Base-by-base conservation (phyloP, 2,113 vertebrate genomes). In the Sialia sialis region DNA sequence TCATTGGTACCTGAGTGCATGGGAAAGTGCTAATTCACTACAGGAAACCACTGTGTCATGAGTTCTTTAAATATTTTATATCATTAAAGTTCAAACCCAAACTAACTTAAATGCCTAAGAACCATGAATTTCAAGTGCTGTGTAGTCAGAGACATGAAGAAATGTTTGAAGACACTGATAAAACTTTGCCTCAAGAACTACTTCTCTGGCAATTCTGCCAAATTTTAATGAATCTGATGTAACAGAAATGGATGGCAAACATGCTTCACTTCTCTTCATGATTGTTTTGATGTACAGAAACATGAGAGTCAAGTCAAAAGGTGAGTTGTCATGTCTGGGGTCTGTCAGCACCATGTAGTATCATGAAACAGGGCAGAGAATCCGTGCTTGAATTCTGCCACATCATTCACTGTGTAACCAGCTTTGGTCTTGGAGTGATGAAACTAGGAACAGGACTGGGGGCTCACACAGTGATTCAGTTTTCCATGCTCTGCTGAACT, bases 1-100 rank as follows among this genome's bases (percentile, higher is more conserved):
- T 54, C 13, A 36, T 3, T 54, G 25, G 7, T 23, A 11, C 36
- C 27, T 32, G 58, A 89, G 36, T 29, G 7, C 32, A 38, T 20
- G 30, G 63, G 8, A 79, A 14, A 51, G 10, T 29, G 22, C 11
- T 59, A 55, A 55, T 25, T 68, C 20, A 34, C 5, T 32, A 13
- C 22, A 80, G 38, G 26, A 26, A 68, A 60, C n/a, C 14, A 46
- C 11, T 49, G 32, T 27, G 5, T 38, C 59, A 7, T 0, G 0
- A 77, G 32, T 59, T 73, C 13, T 72, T 63, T n/a, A 39, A 59
- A 44, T 23, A 18, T 19, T 60, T 79, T 58, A 58, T 46, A 43
- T 60, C 2, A 5, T 55, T 68, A 27, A 69, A 32, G 7, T 69
- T 80, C 51, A 80, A 77, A 32, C 2, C 5, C 44, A 54, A 86